Evolutionary conservation across 2,113 vertebrate genomes (phyloP), one percentile per base, ranked within the genome.

Genomic region (Tetrao urogallus): DNA sequence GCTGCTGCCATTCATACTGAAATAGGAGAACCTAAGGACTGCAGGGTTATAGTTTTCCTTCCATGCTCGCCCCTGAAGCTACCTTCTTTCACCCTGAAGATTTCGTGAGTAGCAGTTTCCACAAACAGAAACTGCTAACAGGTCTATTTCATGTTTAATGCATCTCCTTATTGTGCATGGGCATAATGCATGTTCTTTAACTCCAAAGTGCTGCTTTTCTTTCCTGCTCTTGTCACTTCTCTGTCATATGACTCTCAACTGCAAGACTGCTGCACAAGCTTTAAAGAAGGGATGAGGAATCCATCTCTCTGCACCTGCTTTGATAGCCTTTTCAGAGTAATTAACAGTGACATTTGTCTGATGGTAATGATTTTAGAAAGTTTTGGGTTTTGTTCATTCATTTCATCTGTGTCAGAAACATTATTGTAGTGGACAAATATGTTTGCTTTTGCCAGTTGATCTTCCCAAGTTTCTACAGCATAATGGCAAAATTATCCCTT

Each of bases 1-100:
- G 34, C 27, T 22, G 16, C 21, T 84, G 65, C 25, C 2, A 2
- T 64, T 82, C 10, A 32, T 6, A 38, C 15, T 1, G 2, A 89
- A 89, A 77, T 7, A 25, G 34, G 8, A 86, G 24, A 66, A 40
- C 42, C 11, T 64, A 25, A 54, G 73, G 11, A 18, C 2, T 3
- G 3, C 21, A 64, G 6, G 32, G 24, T 66, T 14, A 47, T 17
- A 2, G 43, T 30, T 72, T 73, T 40, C 34, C 15, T 76, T 61
- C 64, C 20, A 48, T 0, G 0, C 11, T 76, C 36, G 30, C 4
- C 40, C 34, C 40, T 48, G 13, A 4, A 61, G 27, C n/a, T 71
- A 48, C 6, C 69, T 73, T 76, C 76, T 63, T 48, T 24, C 48
- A 48, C 48, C 22, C 48, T 50, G 48, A 50, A 50, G 48, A 6